A percentile compares a stretch with the other conserved stretches of the same genome.
These are phyloP conservation scores for Clepsis dumicolana DNA, from an alignment of 2,888 invertebrate genomes.

Conservation along the genomic window DNA sequence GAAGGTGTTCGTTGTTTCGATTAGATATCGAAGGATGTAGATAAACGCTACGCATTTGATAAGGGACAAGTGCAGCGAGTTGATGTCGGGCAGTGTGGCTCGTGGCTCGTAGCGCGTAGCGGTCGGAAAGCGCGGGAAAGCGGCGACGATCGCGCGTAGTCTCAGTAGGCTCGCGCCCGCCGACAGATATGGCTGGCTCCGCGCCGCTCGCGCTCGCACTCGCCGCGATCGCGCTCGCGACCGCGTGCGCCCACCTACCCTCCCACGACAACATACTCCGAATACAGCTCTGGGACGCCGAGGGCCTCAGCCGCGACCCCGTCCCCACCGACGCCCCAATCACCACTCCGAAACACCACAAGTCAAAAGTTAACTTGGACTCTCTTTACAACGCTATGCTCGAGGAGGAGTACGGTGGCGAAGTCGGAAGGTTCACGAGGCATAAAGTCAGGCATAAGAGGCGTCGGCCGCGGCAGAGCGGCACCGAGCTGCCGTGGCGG, in stretches of 20 bases:
- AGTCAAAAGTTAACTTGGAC: constrained; percentile 75
- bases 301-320: constrained; percentile 76
- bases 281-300: constrained; percentile 82
- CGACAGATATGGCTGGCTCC: constrained; percentile 75
- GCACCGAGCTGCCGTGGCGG: constrained; percentile 80
- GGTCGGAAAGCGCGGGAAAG: constrained; percentile 84
- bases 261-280: constrained; percentile 81
- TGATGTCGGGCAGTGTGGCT: constrained; percentile 48
- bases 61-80: constrained; percentile 18
- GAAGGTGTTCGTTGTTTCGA: constrained; percentile 15
- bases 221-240: constrained; percentile 72
- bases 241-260: constrained; percentile 74
- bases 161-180: constrained; percentile 81
- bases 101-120: constrained; percentile 57
- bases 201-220: constrained; percentile 68
- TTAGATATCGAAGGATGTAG: constrained; percentile 13
- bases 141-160: constrained; percentile 46
- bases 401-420: constrained; percentile 71
- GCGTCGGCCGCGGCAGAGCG: constrained; percentile 74
- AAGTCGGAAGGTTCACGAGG: constrained; percentile 72
- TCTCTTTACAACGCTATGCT: constrained; percentile 77
- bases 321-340: constrained; percentile 55
- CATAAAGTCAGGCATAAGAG: constrained; percentile 82
- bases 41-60: constrained; percentile 9
- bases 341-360: constrained; percentile 55